A percentile compares a stretch with the other conserved stretches of the same genome.
Conservation (phyloP, 2,113 vertebrate genomes). For the Toxotes jaculatrix region DNA sequence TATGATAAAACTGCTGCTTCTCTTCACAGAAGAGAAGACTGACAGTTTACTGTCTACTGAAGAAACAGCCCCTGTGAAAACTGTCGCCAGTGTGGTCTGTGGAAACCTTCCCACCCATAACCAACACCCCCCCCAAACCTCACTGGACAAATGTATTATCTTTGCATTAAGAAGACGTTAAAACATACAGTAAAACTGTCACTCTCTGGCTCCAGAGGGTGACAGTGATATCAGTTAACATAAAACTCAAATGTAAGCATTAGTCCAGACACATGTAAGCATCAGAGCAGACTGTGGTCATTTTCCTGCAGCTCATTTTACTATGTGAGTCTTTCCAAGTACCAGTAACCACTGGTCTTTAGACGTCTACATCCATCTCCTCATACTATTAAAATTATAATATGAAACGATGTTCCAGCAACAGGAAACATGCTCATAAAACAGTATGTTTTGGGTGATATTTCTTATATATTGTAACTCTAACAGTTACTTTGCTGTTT, state of each 20-base stretch:
- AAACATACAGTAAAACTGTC: neutral
- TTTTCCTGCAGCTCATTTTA: neutral
- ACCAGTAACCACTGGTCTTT: neutral
- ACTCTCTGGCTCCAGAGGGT: too few species aligned
- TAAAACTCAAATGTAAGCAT: neutral
- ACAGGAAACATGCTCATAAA: constrained; percentile 6
- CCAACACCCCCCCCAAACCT: neutral
- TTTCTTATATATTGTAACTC: neutral
- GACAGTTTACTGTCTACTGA: neutral
- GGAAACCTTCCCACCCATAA: neutral
- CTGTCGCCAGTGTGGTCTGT: neutral
- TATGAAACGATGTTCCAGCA: neutral
- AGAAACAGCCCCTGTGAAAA: neutral
- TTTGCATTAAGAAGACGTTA: neutral
- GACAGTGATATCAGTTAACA: too few species aligned
- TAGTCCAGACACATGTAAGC: neutral
- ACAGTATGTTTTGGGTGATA: neutral
- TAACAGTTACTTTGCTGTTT: neutral
- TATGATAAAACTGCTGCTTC: too few species aligned
- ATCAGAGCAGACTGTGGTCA: neutral
- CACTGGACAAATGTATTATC: neutral
- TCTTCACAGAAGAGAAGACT: too few species aligned
- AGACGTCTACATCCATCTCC: neutral
- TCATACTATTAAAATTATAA: constrained; percentile 1
- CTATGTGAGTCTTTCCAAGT: neutral